Evolutionary conservation across 2,888 invertebrate genomes (phyloP).

Genomic region (Oxytorus armatus): DNA sequence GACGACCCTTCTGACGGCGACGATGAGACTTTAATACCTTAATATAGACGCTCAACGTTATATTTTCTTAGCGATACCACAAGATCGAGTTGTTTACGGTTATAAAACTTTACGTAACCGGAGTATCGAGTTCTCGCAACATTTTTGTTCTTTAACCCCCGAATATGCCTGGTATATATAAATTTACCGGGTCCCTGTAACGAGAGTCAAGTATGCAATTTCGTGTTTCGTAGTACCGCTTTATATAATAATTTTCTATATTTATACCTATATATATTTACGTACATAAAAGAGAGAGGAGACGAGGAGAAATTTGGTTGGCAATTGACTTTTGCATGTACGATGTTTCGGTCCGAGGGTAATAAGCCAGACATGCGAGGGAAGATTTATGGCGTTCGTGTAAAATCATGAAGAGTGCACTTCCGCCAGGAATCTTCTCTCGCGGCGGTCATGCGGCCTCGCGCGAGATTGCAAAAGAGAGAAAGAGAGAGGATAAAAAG

Average conservation of each 20-base stretch:
- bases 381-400: conserved; percentile 66
- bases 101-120: conserved; percentile 36
- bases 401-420: conserved; percentile 62
- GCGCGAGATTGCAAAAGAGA: conserved; percentile 43
- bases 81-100: no score
- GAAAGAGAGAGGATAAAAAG: conserved; percentile 43
- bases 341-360: conserved; percentile 17
- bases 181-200: no score
- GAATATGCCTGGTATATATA: no score
- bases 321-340: conserved; percentile 33
- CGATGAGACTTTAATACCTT: no score
- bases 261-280: neutral
- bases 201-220: conserved; percentile 44
- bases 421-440: conserved; percentile 58
- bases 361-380: conserved; percentile 35
- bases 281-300: neutral
- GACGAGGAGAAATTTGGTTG: conserved; percentile 44
- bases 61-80: no score
- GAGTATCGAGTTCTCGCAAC: neutral
- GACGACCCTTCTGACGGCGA: no score
- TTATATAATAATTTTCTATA: neutral
- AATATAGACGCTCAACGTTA: no score
- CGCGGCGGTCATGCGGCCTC: conserved; percentile 54
- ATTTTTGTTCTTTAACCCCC: conserved; percentile 4
- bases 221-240: conserved; percentile 21